Conservation (phyloP, 2,797 vertebrate species). For the Glossophaga mutica region DNA sequence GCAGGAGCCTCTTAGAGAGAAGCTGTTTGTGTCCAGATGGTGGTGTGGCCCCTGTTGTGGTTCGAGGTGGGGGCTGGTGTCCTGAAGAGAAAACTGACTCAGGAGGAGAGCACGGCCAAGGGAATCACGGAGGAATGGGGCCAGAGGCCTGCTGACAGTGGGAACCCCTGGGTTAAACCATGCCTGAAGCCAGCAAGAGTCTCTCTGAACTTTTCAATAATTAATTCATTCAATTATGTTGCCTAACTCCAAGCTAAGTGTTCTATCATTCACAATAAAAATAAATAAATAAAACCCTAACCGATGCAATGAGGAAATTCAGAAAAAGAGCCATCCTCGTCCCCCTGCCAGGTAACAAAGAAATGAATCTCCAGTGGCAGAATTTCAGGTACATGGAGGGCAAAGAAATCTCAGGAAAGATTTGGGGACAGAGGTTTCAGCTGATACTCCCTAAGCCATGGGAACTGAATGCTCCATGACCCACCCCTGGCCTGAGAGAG, state of each 20-base stretch:
- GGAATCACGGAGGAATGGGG: neutral
- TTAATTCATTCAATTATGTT: neutral
- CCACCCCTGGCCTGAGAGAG: neutral
- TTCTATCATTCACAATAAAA: neutral
- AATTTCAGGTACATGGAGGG: neutral
- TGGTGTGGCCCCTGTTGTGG: neutral
- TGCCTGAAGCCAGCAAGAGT: neutral
- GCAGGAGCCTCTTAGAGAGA: neutral
- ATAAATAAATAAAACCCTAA: neutral
- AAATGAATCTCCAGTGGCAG: neutral
- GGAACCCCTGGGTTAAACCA: neutral
- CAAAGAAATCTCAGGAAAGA: neutral
- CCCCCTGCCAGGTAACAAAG: neutral
- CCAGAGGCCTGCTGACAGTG: neutral
- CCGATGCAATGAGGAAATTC: neutral
- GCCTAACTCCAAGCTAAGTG: neutral
- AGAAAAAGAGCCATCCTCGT: neutral
- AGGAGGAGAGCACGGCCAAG: neutral
- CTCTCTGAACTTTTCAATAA: neutral
- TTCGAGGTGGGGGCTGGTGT: accelerated
- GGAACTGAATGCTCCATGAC: neutral
- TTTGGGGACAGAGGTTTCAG: neutral
- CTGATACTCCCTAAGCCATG: neutral
- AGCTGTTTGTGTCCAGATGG: neutral
- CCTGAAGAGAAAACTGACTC: neutral